Evolutionary conservation across 1,140 invertebrate genomes (phyloP).

Genomic region (Spodoptera frugiperda): DNA sequence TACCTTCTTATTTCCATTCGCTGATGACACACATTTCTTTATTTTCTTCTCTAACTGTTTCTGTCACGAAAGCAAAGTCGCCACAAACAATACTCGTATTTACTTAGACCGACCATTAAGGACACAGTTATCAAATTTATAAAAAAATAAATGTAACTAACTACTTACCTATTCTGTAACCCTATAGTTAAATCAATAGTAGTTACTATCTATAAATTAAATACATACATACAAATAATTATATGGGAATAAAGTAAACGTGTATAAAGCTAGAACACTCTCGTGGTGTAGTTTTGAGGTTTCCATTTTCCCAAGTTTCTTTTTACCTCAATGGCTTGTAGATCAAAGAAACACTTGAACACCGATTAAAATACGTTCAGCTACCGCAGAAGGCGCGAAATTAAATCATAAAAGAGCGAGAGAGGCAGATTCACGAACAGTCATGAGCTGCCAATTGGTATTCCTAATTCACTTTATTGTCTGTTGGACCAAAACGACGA

Average conservation of each 20-base stretch:
- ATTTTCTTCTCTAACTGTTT: neutral
- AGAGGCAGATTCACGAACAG: neutral
- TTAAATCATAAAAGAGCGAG: neutral
- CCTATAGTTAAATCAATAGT: too few relatives aligned
- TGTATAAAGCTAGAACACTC: too few relatives aligned
- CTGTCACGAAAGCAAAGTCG: neutral
- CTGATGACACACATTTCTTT: neutral
- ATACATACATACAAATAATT: too few relatives aligned
- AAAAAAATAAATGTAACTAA: too few relatives aligned
- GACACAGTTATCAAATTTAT: neutral
- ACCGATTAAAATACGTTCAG: neutral
- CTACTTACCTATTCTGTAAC: too few relatives aligned
- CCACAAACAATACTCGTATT: too few relatives aligned
- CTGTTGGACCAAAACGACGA: constrained; percentile 28
- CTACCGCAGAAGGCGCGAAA: neutral
- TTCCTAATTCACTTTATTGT: constrained; percentile 39
- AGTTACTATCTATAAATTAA: too few relatives aligned
- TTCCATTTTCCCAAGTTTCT: neutral
- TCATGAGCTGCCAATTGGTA: constrained; percentile 16
- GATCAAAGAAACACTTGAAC: neutral
- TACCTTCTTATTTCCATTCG: too few relatives aligned
- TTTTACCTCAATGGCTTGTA: neutral
- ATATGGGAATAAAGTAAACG: too few relatives aligned
- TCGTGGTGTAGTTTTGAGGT: neutral
- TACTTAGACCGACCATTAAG: neutral